Base-by-base conservation (phyloP, 2,888 invertebrate species). In the Macaria notata region DNA sequence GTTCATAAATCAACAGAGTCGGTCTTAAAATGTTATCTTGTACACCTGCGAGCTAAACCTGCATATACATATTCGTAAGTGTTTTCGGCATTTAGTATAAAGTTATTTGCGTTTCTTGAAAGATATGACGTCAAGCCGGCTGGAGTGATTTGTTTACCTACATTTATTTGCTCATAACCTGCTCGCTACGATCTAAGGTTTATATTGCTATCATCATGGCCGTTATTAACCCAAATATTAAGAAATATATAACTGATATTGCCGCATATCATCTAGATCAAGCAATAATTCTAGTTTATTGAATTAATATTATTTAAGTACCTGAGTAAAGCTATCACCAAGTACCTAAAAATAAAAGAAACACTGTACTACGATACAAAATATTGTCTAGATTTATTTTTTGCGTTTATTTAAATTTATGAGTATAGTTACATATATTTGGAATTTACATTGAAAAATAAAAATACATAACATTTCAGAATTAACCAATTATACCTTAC, bases 81-180 rank as follows among this genome's bases (percentile, higher is more conserved):
- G 33, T 36, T 36, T 36, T 36, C 7, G 19, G 19, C 19, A 36
- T 3, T 2, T 3, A 36, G 33, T 36, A 36, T 7, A 3, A 36
- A 36, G 33, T 36, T 8, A 8, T 41, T 41, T 41, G 41, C 41
- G 41, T 3, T 9, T 41, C 8, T 41, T 8, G 41, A 41, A 36
- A n/a, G 41, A 5, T 41, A 5, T 59, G 59, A 59, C 59, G 59
- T 59, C 59, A 59, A 55, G 45, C 45, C 50, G 47, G 50, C 51
- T 45, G 54, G 42, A 51, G 54, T 48, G 58, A 58, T 58, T 50
- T 59, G 51, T 59, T 59, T 59, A 49, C 59, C 48, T 48, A 48
- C 54, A 54, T 59, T 59, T 54, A 59, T 59, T 51, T 48, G 50
- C 44, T 54, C 59, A 59, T 59, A 59, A 59, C 54, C 51, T 45